Percentiles rank a stretch among this genome's conserved stretches.
Conservation (phyloP, 2,113 vertebrate species). For the Sakesphorus luctuosus region DNA sequence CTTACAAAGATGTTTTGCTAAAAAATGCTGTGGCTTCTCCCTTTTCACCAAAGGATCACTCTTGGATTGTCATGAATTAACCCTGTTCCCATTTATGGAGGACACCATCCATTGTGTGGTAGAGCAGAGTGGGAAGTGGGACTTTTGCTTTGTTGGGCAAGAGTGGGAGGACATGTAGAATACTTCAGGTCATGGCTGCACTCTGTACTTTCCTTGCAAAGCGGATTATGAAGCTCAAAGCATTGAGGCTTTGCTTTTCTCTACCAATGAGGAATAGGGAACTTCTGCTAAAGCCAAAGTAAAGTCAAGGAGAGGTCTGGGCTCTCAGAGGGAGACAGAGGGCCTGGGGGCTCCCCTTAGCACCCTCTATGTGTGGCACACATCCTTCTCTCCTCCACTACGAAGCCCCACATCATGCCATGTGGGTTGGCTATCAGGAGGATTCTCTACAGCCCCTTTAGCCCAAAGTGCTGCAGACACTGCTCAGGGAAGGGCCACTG, state of each 20-base stretch:
- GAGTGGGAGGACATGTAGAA: background rate
- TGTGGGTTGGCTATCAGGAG: background rate
- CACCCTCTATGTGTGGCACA: background rate
- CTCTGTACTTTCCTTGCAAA: background rate
- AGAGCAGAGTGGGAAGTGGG: background rate
- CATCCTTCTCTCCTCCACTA: background rate
- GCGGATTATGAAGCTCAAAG: background rate
- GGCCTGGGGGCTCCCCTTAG: accelerated
- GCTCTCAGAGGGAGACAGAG: background rate
- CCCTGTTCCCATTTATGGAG: accelerated
- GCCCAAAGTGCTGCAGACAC: accelerated
- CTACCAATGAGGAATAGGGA: background rate
- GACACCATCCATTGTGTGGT: accelerated
- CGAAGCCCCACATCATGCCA: accelerated
- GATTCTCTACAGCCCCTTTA: background rate
- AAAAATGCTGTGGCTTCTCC: background rate
- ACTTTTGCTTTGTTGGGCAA: background rate
- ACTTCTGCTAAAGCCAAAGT: background rate
- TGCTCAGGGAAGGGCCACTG: background rate
- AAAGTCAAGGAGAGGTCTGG: background rate
- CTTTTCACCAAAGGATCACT: background rate
- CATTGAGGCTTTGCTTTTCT: background rate
- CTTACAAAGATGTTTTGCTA: background rate
- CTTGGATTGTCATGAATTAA: background rate
- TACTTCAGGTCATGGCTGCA: accelerated